Conservation (phyloP, 2,888 invertebrate species). For the Brenthis hecate region DNA sequence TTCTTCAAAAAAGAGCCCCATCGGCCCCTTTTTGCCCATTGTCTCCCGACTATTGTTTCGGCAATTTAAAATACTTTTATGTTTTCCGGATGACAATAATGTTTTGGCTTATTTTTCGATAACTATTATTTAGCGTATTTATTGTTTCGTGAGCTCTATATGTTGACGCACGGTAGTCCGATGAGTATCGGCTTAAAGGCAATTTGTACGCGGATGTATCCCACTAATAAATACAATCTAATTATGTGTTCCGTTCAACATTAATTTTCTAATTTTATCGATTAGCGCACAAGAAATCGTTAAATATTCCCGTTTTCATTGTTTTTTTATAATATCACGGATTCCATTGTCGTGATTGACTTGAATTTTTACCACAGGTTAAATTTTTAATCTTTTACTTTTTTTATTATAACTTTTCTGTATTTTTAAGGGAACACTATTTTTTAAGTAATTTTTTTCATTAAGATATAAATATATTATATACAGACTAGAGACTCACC, state of each 20-base stretch:
- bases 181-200: conserved; percentile 39
- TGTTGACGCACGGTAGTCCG: conserved; percentile 39
- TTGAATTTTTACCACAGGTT: too few relatives aligned
- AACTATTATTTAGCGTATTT: conserved; percentile 80
- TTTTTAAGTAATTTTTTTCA: too few relatives aligned
- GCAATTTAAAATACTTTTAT: conserved; percentile 77
- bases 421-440: too few relatives aligned
- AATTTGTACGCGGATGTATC: conserved; percentile 47
- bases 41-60: conserved; percentile 78
- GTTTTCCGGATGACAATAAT: conserved; percentile 47
- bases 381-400: too few relatives aligned
- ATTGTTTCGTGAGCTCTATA: conserved; percentile 47
- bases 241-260: conserved; percentile 36
- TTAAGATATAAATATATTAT: too few relatives aligned
- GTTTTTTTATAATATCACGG: too few relatives aligned
- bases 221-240: conserved; percentile 39
- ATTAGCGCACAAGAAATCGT: too few relatives aligned
- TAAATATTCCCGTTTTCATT: too few relatives aligned
- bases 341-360: too few relatives aligned
- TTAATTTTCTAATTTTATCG: conserved; percentile 13
- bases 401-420: too few relatives aligned
- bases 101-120: conserved; percentile 64
- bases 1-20: conserved; percentile 39
- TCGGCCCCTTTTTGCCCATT: conserved; percentile 52
- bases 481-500: too few relatives aligned